These are phyloP conservation scores for Sarcophaga bullata DNA, from an alignment of 1,140 invertebrate species.

Conservation along the genomic window DNA sequence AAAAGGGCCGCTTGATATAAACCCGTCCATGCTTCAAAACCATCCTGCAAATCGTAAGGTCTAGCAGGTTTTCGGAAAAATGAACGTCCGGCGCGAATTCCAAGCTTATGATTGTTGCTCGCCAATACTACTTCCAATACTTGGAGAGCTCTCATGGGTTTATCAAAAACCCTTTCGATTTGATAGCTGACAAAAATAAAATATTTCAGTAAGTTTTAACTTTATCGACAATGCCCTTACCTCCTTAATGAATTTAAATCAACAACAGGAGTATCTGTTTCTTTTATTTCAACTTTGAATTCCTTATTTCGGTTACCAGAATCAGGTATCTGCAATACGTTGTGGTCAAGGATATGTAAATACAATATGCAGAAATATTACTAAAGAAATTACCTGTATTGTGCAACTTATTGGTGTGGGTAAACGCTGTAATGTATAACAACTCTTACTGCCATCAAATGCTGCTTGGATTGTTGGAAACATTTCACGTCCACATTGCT, in stretches of 20 bases:
- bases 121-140: constrained; percentile 84
- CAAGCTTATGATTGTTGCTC: constrained; percentile 66
- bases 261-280: constrained; percentile 69
- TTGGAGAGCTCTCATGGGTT: constrained; percentile 77
- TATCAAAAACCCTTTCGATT: constrained; percentile 59
- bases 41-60: constrained; percentile 68
- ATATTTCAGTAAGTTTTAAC: not conserved
- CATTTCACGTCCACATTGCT: constrained; percentile 50
- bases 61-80: constrained; percentile 61
- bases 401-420: constrained; percentile 36
- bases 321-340: constrained; percentile 50
- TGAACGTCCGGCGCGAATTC: constrained; percentile 67
- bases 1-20: constrained; percentile 79
- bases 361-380: not conserved
- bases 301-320: constrained; percentile 52
- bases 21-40: constrained; percentile 78
- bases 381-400: constrained; percentile 49
- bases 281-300: constrained; percentile 72
- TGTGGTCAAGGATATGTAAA: not conserved
- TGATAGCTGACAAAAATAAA: constrained; percentile 49
- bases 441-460: constrained; percentile 76
- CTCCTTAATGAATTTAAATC: constrained; percentile 66
- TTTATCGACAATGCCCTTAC: constrained; percentile 53
- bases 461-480: constrained; percentile 68
- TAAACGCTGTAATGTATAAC: constrained; percentile 51